Percentiles rank a stretch among this genome's conserved stretches.
Conservation (phyloP, 2,888 invertebrate genomes). For the Lymantria monacha region DNA sequence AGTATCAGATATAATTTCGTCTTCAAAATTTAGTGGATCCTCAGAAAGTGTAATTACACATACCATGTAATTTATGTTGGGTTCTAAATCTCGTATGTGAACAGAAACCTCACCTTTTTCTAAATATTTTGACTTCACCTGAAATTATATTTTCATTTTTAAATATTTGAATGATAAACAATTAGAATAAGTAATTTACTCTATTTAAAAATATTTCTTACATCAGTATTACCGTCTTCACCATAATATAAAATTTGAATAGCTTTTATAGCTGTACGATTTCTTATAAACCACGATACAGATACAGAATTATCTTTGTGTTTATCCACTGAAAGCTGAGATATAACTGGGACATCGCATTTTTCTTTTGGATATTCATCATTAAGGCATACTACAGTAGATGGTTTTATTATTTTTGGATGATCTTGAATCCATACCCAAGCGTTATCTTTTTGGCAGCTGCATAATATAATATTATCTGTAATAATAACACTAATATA, state of each 20-base stretch:
- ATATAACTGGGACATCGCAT: constrained; percentile 87
- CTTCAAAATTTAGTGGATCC: constrained; percentile 52
- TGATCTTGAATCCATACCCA: constrained; percentile 97
- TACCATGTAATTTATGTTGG: constrained; percentile 64
- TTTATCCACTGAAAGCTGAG: constrained; percentile 92
- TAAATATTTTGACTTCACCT: constrained; percentile 68
- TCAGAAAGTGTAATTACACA: constrained; percentile 67
- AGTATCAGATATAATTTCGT: constrained; percentile 35
- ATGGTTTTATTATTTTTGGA: constrained; percentile 78
- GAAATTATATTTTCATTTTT: constrained; percentile 21
- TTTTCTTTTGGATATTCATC: constrained; percentile 71
- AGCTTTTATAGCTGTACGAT: constrained; percentile 91
- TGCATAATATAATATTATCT: constrained; percentile 95
- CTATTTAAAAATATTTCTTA: constrained; percentile 33
- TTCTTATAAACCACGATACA: constrained; percentile 94
- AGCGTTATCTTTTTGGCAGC: constrained; percentile 93
- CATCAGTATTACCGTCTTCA: constrained; percentile 56
- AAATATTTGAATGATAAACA: neutral
- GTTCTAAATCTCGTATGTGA: constrained; percentile 56
- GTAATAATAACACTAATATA: constrained; percentile 41
- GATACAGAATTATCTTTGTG: constrained; percentile 92
- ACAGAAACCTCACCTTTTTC: constrained; percentile 65
- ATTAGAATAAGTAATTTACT: neutral
- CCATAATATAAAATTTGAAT: constrained; percentile 91
- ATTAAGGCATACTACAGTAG: constrained; percentile 59